A percentile compares a stretch with the other conserved stretches of the same genome.
Conservation (phyloP, 2,888 invertebrate genomes). For the Saturnia japonica region DNA sequence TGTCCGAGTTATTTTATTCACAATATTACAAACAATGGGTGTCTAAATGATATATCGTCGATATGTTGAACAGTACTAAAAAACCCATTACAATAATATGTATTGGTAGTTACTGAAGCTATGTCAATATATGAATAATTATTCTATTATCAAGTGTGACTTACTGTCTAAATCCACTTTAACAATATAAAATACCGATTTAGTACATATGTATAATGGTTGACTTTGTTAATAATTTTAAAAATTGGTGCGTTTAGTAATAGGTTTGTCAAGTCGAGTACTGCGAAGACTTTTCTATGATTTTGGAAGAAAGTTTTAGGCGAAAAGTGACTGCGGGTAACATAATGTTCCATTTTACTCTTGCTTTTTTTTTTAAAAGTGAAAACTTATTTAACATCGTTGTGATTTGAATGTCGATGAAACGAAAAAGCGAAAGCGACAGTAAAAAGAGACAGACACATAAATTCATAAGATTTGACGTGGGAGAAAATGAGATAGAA, state of each 20-base stretch:
- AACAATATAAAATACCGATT: not conserved
- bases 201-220: not conserved
- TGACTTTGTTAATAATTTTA: not conserved
- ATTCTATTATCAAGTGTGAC: not conserved
- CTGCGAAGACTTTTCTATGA: not conserved
- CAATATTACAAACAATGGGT: not conserved
- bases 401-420: too few species aligned
- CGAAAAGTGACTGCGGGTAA: too few species aligned
- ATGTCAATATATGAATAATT: not conserved
- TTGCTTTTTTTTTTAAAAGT: too few species aligned
- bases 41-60: not conserved
- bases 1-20: not conserved
- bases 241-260: not conserved
- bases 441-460: too few species aligned
- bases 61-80: not conserved
- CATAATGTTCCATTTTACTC: too few species aligned
- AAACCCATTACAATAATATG: not conserved
- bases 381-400: too few species aligned
- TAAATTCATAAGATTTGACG: too few species aligned
- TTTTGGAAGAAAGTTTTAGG: too few species aligned
- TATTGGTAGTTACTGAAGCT: not conserved
- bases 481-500: too few species aligned
- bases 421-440: too few species aligned
- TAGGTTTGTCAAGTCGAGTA: not conserved
- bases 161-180: not conserved